These are phyloP conservation scores for Eulemur rufifrons DNA, from an alignment of 2,113 vertebrate species.

Conservation along the genomic window DNA sequence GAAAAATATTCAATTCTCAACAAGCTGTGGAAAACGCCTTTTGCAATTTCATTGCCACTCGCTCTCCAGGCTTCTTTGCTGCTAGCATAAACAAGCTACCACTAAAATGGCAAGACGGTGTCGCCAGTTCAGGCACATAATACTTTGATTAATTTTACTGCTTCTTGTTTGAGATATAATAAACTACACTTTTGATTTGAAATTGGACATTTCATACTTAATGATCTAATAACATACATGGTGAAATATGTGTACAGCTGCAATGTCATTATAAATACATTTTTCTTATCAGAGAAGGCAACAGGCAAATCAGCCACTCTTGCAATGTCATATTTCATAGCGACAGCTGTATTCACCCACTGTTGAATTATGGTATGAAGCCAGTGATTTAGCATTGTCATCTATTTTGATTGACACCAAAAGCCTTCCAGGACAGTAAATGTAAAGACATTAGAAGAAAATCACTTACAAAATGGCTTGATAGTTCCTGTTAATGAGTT, in stretches of 20 bases:
- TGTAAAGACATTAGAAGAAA: slow-evolving; percentile 52
- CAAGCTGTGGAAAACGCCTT: too few relatives aligned
- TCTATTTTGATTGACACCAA: slow-evolving; percentile 76
- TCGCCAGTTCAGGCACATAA: too few relatives aligned
- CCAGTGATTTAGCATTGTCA: slow-evolving; percentile 63
- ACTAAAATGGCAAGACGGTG: too few relatives aligned
- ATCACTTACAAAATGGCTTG: slow-evolving; percentile 62
- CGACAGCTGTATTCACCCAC: slow-evolving; percentile 60
- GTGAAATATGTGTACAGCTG: background rate
- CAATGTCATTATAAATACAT: slow-evolving; percentile 51
- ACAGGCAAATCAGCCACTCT: slow-evolving; percentile 44
- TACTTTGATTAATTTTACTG: too few relatives aligned
- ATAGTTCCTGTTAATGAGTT: slow-evolving; percentile 70
- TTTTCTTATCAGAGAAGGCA: slow-evolving; percentile 62
- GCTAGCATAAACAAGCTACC: too few relatives aligned
- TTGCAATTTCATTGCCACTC: too few relatives aligned
- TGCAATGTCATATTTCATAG: slow-evolving; percentile 64
- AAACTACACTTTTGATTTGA: too few relatives aligned
- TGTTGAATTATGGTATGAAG: slow-evolving; percentile 59
- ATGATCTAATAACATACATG: background rate
- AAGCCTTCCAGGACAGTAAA: slow-evolving; percentile 69
- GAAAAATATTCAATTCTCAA: too few relatives aligned
- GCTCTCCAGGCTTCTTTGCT: too few relatives aligned
- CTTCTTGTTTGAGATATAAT: too few relatives aligned
- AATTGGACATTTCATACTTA: too few relatives aligned